Evolutionary conservation across 2,888 invertebrate species (phyloP).

Genomic region (Embidobia sp.): DNA sequence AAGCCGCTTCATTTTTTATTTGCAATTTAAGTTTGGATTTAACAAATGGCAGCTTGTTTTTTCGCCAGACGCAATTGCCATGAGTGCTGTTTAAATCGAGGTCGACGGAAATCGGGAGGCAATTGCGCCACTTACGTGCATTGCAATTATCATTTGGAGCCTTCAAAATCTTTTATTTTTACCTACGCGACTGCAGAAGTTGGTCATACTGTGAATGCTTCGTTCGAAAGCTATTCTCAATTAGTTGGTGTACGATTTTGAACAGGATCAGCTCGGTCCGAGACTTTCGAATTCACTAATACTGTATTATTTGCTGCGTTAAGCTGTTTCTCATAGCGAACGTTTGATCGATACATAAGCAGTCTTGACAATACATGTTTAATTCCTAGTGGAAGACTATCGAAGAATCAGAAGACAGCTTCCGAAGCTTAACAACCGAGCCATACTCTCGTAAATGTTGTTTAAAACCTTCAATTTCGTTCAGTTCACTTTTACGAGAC

Average conservation of each 20-base stretch:
- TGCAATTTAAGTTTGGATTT: slow-evolving; percentile 34
- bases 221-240: too few relatives aligned
- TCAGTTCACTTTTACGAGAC: slow-evolving; percentile 21
- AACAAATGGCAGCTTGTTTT: slow-evolving; percentile 1
- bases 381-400: slow-evolving; percentile 39
- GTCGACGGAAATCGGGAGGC: background rate
- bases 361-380: slow-evolving; percentile 28
- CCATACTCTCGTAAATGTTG: slow-evolving; percentile 19
- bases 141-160: background rate
- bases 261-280: too few relatives aligned
- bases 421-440: slow-evolving; percentile 11
- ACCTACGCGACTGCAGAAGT: too few relatives aligned
- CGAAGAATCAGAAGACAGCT: slow-evolving; percentile 15
- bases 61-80: background rate
- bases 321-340: background rate
- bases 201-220: too few relatives aligned
- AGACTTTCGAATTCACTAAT: too few relatives aligned
- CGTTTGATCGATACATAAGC: background rate
- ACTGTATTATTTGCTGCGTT: background rate
- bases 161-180: too few relatives aligned
- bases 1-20: slow-evolving; percentile 26
- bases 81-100: slow-evolving; percentile 5
- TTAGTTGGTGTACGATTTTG: too few relatives aligned
- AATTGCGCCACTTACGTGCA: background rate
- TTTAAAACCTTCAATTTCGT: slow-evolving; percentile 27